phyloP scores from a whole-genome alignment of 2,888 invertebrate species.

The Choristoneura rosaceana region DNA sequence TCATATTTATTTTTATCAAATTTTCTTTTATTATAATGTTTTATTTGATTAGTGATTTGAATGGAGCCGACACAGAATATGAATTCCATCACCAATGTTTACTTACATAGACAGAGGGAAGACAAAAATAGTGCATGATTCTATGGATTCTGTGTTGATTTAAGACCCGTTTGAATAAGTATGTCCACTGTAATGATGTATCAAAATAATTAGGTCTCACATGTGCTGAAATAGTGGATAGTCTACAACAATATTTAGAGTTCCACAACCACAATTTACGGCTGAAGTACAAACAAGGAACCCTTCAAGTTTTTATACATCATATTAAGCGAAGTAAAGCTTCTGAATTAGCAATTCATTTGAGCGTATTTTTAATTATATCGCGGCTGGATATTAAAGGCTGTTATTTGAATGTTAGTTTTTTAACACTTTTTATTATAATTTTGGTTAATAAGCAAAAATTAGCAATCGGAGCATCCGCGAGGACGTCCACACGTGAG shows the following conservation, averaged over 20 bases:
- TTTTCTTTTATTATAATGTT: neutral
- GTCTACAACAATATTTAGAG: neutral
- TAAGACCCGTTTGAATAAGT: neutral
- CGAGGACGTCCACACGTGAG: conserved; percentile 26
- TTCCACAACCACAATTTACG: neutral
- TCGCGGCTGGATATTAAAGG: neutral
- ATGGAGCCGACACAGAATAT: conserved; percentile 18
- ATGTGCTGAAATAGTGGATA: conserved; percentile 14
- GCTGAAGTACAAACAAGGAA: neutral
- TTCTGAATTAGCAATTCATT: conserved; percentile 1
- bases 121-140: conserved; percentile 1
- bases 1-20: neutral
- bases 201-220: conserved; percentile 38
- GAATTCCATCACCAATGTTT: conserved; percentile 40
- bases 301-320: neutral
- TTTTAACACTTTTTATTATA: neutral
- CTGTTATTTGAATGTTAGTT: neutral
- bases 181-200: neutral
- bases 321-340: neutral
- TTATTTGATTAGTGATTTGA: conserved; percentile 5
- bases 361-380: neutral
- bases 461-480: conserved; percentile 8
- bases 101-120: conserved; percentile 15
- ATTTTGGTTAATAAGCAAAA: conserved; percentile 12
- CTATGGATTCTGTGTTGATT: neutral